Evolutionary conservation across 2,113 vertebrate genomes (phyloP).

Genomic region (Brienomyrus brachyistius): DNA sequence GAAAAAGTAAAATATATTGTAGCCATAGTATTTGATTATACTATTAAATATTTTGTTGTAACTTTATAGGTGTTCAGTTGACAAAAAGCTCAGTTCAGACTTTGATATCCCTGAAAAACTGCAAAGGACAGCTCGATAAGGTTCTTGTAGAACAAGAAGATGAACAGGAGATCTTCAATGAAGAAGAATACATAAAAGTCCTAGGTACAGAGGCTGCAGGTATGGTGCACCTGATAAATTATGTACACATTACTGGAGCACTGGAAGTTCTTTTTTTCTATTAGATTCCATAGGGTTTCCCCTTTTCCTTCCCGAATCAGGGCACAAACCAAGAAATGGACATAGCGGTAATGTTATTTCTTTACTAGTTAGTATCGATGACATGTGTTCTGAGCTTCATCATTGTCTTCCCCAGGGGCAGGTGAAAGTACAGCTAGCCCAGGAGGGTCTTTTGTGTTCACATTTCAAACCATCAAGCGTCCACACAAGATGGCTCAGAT

Average conservation of each 20-base stretch:
- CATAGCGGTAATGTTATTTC: neutral
- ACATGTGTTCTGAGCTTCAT: neutral
- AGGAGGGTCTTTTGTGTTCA: conserved; percentile 72
- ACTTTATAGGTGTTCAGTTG: conserved; percentile 52
- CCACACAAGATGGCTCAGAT: conserved; percentile 78
- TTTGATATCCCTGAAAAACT: conserved; percentile 58
- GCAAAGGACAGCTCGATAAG: conserved; percentile 48
- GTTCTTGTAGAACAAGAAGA: conserved; percentile 43
- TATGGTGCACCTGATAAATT: conserved; percentile 36
- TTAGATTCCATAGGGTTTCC: neutral
- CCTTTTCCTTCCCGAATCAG: neutral
- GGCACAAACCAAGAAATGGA: neutral
- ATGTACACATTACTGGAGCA: neutral
- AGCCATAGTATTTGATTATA: neutral
- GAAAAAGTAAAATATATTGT: neutral
- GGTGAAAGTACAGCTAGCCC: conserved; percentile 40
- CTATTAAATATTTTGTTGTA: neutral
- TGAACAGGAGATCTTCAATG: conserved; percentile 59
- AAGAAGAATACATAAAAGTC: conserved; percentile 72
- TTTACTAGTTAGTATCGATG: neutral
- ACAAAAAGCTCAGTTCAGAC: conserved; percentile 53
- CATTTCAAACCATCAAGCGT: conserved; percentile 76
- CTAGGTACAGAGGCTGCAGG: conserved; percentile 68
- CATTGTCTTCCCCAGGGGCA: conserved; percentile 40
- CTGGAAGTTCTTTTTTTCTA: neutral